Base-by-base conservation (phyloP, 2,888 invertebrate genomes). In the Acanthoscelides obtectus region DNA sequence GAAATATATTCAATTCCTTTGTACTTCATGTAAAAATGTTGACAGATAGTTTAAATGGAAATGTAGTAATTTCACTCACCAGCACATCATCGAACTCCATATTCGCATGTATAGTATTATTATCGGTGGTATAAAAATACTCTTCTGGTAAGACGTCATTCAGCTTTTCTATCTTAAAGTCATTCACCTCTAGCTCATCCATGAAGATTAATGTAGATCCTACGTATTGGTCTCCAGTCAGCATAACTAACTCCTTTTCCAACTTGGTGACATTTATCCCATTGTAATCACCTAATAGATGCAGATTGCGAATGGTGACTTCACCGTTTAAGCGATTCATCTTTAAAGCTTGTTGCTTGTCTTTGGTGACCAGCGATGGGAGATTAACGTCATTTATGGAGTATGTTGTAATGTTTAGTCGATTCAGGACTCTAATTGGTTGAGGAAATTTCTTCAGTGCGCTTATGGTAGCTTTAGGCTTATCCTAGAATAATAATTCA, bases 381-480 rank as follows among this genome's bases (percentile, higher is more conserved):
- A 89, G 73, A 0, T 82, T 76, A 71, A 87, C 85, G 19, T 84
- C 82, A 76, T 87, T 89, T 0, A 90, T 83, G 2, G 77, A 77
- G 3, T 83, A 83, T 17, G 87, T 86, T 22, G 78, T 72, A 0
- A 90, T 80, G 25, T 83, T 79, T 0, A 88, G 75, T 72, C 86
- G 84, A 5, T 84, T 80, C 1, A 81, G 79, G 68, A 87, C 81
- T 6, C 77, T 77, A 0, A 89, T 80, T 0, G 84, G 81, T 21
- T 82, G 77, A 1, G 80, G 71, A 72, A 90, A 88, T 0, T 77
- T 80, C 81, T 90, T 90, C 0, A 77, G 74, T 0, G 88, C 86
- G 3, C 81, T 82, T 71, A 90, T 86, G 17, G 72, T 74, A 0
- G 83, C 78, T 1, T 80, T 74, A 64, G 83, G 73, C 2, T 84